These are phyloP conservation scores for Panzeria rudis DNA, from an alignment of 2,888 invertebrate species.

Conservation along the genomic window DNA sequence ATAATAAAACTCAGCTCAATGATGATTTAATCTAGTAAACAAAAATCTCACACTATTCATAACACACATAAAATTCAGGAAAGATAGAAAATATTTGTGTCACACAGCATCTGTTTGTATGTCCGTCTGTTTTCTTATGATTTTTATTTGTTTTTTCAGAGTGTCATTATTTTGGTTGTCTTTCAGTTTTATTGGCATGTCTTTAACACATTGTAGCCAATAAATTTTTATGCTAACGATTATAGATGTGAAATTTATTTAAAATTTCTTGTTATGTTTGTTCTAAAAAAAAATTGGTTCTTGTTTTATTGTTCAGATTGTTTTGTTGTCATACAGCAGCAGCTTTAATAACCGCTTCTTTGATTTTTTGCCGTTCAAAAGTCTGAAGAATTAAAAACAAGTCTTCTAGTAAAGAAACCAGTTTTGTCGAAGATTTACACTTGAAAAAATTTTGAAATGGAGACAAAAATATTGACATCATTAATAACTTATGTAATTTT, in stretches of 20 bases:
- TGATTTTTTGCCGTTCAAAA: slow-evolving; percentile 13
- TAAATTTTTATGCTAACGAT: slow-evolving; percentile 30
- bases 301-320: neutral
- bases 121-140: neutral
- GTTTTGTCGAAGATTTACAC: slow-evolving; percentile 16
- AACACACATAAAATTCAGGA: neutral
- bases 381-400: neutral
- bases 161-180: slow-evolving; percentile 15
- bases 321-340: slow-evolving; percentile 12
- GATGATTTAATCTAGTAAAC: neutral
- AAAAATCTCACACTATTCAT: neutral
- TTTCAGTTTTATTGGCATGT: slow-evolving; percentile 30
- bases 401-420: neutral
- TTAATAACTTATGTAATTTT: no score
- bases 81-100: neutral
- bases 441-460: neutral
- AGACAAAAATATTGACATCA: no score
- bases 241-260: slow-evolving; percentile 14
- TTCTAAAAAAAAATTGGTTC: neutral
- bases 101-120: neutral
- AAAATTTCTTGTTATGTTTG: slow-evolving; percentile 17
- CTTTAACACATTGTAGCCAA: slow-evolving; percentile 36
- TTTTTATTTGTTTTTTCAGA: neutral
- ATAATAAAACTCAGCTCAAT: neutral
- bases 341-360: slow-evolving; percentile 18